phyloP scores from a whole-genome alignment of 92 coral and sea anemone species.

The Porites divaricata region DNA sequence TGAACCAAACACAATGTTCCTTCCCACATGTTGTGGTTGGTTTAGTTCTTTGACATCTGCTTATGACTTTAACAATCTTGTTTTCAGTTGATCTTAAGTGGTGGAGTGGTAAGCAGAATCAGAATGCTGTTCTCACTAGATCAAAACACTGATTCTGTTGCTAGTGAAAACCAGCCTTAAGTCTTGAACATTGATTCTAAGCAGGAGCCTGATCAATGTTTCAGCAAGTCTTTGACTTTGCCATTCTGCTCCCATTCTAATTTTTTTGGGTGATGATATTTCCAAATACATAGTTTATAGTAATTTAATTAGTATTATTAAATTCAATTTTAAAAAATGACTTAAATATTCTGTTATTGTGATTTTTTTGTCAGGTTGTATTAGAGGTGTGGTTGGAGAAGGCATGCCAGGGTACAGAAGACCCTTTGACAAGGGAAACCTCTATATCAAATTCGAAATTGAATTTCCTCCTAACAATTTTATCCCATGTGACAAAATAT shows the following conservation, averaged over 20 bases:
- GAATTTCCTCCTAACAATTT: slow-evolving; percentile 89
- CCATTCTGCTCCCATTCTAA: neutral
- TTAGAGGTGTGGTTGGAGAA: slow-evolving; percentile 89
- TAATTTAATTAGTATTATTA: no score
- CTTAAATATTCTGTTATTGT: neutral
- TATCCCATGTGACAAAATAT: slow-evolving; percentile 78
- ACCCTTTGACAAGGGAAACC: slow-evolving; percentile 84
- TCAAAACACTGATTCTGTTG: no score
- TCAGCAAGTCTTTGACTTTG: neutral
- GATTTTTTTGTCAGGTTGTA: slow-evolving; percentile 67
- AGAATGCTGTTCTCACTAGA: no score
- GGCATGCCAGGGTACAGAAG: slow-evolving; percentile 94
- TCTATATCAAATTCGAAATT: slow-evolving; percentile 84
- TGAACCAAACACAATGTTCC: no score
- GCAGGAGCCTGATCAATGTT: neutral
- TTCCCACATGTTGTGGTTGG: no score
- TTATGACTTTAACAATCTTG: no score
- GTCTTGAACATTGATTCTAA: neutral
- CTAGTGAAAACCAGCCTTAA: no score
- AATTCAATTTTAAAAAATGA: neutral
- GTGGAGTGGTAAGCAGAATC: no score
- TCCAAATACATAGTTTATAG: no score
- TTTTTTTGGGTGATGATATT: no score
- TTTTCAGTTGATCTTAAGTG: no score
- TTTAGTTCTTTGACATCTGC: no score